These are phyloP conservation scores for Albula glossodonta DNA, from an alignment of 2,113 vertebrate species.

Conservation along the genomic window DNA sequence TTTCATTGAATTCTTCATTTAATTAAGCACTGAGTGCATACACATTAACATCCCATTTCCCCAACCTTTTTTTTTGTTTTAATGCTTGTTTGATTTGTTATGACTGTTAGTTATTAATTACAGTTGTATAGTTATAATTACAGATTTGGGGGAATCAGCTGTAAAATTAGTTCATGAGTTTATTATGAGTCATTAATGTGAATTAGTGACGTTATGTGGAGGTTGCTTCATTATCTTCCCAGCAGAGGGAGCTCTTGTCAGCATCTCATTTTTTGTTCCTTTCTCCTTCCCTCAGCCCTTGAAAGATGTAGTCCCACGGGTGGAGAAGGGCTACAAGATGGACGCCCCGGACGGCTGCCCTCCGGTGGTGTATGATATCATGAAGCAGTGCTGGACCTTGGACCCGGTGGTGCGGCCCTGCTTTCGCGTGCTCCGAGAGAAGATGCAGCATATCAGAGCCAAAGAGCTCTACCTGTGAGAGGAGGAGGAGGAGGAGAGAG, in stretches of 20 bases:
- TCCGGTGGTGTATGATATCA: conserved; percentile 84
- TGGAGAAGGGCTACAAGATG: conserved; percentile 98
- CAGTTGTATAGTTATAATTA: too few species aligned
- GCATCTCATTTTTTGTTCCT: background rate
- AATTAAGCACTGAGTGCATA: too few species aligned
- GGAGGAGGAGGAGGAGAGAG: background rate
- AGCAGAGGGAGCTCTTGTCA: conserved; percentile 19
- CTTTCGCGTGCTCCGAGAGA: conserved; percentile 86
- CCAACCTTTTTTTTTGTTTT: too few species aligned
- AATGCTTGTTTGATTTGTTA: too few species aligned
- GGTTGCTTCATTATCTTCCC: background rate
- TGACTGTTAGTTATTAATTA: too few species aligned
- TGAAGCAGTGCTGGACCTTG: conserved; percentile 95
- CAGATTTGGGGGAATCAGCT: too few species aligned
- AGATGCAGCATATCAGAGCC: conserved; percentile 82
- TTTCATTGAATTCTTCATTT: background rate
- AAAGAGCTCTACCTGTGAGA: conserved; percentile 81
- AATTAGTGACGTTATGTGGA: background rate
- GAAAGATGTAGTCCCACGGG: conserved; percentile 90
- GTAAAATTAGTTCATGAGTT: background rate
- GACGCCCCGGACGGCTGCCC: conserved; percentile 90
- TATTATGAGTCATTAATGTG: background rate
- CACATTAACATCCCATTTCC: too few species aligned
- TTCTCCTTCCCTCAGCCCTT: conserved; percentile 72
- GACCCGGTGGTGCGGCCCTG: conserved; percentile 80